A percentile compares a stretch with the other conserved stretches of the same genome.
These are phyloP conservation scores for Lagocephalus sceleratus DNA, from an alignment of 2,797 vertebrate genomes.

Conservation along the genomic window DNA sequence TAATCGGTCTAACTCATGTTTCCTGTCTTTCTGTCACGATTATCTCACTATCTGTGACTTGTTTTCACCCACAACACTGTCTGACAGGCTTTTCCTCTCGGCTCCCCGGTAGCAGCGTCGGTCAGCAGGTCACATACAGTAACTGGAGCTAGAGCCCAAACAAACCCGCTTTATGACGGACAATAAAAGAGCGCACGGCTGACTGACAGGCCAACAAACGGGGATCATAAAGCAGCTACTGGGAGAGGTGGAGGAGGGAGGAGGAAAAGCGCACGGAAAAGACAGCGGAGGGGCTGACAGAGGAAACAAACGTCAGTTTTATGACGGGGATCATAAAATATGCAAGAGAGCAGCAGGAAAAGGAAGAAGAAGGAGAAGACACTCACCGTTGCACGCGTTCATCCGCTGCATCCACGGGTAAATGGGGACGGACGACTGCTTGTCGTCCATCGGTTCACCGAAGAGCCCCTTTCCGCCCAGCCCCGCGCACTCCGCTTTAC, in stretches of 20 bases:
- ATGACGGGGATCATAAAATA: constrained; percentile 59
- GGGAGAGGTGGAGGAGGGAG: constrained; percentile 39
- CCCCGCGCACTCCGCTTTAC: constrained; percentile 88
- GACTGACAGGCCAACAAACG: constrained; percentile 61
- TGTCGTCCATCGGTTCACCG: constrained; percentile 86
- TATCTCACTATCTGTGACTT: constrained; percentile 33
- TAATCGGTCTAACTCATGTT: not conserved
- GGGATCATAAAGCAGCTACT: constrained; percentile 47
- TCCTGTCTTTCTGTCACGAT: constrained; percentile 7
- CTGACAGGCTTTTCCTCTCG: constrained; percentile 50
- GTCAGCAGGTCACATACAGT: constrained; percentile 59
- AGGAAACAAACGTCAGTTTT: constrained; percentile 61
- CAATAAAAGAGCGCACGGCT: constrained; percentile 59
- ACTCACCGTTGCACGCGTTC: constrained; percentile 96
- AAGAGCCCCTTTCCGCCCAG: constrained; percentile 84
- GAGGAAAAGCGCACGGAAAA: constrained; percentile 10
- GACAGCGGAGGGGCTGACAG: constrained; percentile 26
- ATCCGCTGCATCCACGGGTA: constrained; percentile 96
- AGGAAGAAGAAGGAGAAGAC: constrained; percentile 27
- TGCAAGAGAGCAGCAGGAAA: constrained; percentile 26
- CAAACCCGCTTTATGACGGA: constrained; percentile 64
- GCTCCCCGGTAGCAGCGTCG: constrained; percentile 35
- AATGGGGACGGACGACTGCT: constrained; percentile 78
- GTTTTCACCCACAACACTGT: constrained; percentile 43
- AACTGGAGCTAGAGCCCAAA: constrained; percentile 55